Conservation (phyloP, 2,888 invertebrate species). For the Hyposoter dolosus region DNA sequence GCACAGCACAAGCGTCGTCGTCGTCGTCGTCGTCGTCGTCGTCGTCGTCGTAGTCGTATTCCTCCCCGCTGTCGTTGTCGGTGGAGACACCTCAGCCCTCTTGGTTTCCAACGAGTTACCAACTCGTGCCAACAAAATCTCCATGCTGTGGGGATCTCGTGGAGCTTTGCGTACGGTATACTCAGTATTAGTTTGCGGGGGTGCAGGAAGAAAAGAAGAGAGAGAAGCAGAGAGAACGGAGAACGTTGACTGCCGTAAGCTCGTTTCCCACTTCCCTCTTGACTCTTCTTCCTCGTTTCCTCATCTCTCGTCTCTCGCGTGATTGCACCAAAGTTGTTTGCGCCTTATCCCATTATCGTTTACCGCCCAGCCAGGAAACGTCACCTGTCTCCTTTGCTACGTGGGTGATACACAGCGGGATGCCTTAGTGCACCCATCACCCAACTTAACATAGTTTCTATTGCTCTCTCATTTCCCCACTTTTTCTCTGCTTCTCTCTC, state of each 20-base stretch:
- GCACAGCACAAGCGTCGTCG: conserved; percentile 52
- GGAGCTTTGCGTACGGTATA: conserved; percentile 63
- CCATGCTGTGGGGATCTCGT: conserved; percentile 59
- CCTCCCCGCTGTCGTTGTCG: conserved; percentile 56
- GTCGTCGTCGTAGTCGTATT: conserved; percentile 44
- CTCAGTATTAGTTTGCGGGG: conserved; percentile 65
- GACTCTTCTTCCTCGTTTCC: conserved; percentile 57
- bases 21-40: conserved; percentile 51
- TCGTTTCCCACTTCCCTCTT: conserved; percentile 53
- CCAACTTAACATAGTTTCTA: conserved; percentile 18
- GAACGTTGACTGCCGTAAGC: conserved; percentile 53
- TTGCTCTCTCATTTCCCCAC: not conserved
- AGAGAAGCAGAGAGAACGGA: conserved; percentile 15
- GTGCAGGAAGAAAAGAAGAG: conserved; percentile 30
- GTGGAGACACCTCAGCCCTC: conserved; percentile 64
- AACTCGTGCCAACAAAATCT: conserved; percentile 67
- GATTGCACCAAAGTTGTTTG: conserved; percentile 68
- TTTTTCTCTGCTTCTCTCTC: not conserved
- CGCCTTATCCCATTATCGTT: conserved; percentile 69
- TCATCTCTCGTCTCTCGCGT: conserved; percentile 61
- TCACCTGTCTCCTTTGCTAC: conserved; percentile 65
- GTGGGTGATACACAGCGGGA: conserved; percentile 61
- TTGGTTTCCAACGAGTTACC: conserved; percentile 67
- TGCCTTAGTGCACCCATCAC: conserved; percentile 48
- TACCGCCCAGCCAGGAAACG: conserved; percentile 64